A percentile compares a stretch with the other conserved stretches of the same genome.
phyloP scores from a whole-genome alignment of 2,888 invertebrate genomes.

The Harmothoe impar region DNA sequence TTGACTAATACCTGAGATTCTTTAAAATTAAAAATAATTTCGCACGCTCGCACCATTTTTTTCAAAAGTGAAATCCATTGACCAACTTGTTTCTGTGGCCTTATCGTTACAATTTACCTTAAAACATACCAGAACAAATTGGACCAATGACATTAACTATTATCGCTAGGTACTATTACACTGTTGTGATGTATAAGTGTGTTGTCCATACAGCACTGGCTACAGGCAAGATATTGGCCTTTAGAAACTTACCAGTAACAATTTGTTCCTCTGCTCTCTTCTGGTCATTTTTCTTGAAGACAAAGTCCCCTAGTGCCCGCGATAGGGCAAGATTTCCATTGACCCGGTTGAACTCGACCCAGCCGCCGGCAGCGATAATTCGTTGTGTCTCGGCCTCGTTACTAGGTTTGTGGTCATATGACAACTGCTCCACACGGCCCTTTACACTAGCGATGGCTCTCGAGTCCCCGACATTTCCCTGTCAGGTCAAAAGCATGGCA shows the following conservation, averaged over 20 bases:
- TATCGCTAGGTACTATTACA: too few species aligned
- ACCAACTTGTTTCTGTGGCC: too few species aligned
- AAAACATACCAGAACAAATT: too few species aligned
- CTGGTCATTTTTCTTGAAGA: slow-evolving; percentile 94
- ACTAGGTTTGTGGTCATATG: slow-evolving; percentile 97
- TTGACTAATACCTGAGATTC: background rate
- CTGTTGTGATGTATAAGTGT: too few species aligned
- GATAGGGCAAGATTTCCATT: slow-evolving; percentile 97
- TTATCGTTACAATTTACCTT: too few species aligned
- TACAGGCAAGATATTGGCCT: background rate
- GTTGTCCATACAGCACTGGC: background rate
- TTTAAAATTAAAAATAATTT: background rate
- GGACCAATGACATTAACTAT: too few species aligned
- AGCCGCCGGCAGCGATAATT: slow-evolving; percentile 96
- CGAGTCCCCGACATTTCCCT: slow-evolving; percentile 98
- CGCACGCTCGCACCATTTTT: too few species aligned
- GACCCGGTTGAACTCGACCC: slow-evolving; percentile 98
- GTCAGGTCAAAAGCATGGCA: background rate
- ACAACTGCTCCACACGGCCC: slow-evolving; percentile 90
- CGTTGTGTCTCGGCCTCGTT: slow-evolving; percentile 93
- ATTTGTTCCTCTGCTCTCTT: slow-evolving; percentile 96
- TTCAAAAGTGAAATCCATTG: too few species aligned
- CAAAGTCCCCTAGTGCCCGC: slow-evolving; percentile 97
- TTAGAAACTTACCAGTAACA: slow-evolving; percentile 91
- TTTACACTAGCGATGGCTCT: slow-evolving; percentile 94